Percentiles rank a stretch among this genome's conserved stretches.
These are phyloP conservation scores for Seriola dumerili DNA, from an alignment of 2,113 vertebrate species.

Conservation along the genomic window DNA sequence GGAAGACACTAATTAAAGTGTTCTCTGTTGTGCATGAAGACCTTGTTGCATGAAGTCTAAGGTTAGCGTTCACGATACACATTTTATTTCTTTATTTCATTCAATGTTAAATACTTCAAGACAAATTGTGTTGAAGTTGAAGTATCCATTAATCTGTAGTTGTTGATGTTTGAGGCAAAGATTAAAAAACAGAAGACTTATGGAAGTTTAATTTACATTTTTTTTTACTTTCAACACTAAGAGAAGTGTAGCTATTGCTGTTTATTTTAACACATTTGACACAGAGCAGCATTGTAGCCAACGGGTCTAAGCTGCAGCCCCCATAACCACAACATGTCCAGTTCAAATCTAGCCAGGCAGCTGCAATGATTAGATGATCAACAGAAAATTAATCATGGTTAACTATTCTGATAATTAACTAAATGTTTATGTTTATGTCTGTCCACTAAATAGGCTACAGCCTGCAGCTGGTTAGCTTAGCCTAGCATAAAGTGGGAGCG, in stretches of 20 bases:
- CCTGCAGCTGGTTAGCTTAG: not conserved
- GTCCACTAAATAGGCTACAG: not conserved
- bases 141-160: not conserved
- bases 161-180: not conserved
- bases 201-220: not conserved
- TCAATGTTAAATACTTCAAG: not conserved
- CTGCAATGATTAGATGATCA: not conserved
- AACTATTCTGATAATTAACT: not conserved
- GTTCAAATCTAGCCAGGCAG: not conserved
- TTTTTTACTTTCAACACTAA: not conserved
- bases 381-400: not conserved
- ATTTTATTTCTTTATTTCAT: slow-evolving; percentile 4
- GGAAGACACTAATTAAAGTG: slow-evolving; percentile 30
- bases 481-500: not conserved
- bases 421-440: not conserved
- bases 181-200: not conserved
- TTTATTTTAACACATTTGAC: not conserved
- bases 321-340: not conserved
- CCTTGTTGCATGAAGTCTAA: slow-evolving; percentile 1
- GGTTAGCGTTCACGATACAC: not conserved
- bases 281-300: not conserved
- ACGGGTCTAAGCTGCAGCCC: not conserved
- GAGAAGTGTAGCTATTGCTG: not conserved
- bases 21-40: not conserved
- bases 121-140: not conserved